Evolutionary conservation across 2,797 vertebrate genomes (phyloP).

Genomic region (Myotis planiceps): DNA sequence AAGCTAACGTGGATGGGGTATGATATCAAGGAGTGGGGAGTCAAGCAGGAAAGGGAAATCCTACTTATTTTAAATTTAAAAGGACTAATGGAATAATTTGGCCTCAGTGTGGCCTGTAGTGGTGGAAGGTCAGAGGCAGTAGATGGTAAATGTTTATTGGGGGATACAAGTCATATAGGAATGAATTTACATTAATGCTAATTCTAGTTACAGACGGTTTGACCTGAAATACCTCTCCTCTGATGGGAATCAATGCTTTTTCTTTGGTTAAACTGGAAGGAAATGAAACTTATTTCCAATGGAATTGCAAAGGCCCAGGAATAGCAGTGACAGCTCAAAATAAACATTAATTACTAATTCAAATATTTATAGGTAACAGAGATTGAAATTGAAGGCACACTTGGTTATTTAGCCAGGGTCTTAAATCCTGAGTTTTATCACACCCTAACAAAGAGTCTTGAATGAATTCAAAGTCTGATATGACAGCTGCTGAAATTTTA

Average conservation of each 20-base stretch:
- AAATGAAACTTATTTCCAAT: constrained; percentile 62
- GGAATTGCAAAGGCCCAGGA: constrained; percentile 52
- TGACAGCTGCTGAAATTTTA: constrained; percentile 64
- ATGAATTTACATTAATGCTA: background rate
- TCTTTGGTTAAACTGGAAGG: constrained; percentile 41
- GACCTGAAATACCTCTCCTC: background rate
- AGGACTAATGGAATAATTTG: background rate
- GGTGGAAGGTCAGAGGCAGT: background rate
- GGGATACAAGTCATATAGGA: background rate
- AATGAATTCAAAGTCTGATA: constrained; percentile 55
- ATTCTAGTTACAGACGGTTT: background rate
- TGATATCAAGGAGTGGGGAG: background rate
- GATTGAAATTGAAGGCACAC: constrained; percentile 65
- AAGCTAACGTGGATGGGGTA: background rate
- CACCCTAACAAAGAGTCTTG: constrained; percentile 58
- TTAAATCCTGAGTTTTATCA: constrained; percentile 68
- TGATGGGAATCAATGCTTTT: background rate
- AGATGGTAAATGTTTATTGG: constrained; percentile 8
- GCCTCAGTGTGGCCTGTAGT: background rate
- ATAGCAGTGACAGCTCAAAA: constrained; percentile 65
- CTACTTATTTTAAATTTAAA: constrained; percentile 9
- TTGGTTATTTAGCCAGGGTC: constrained; percentile 72
- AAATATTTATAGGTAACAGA: constrained; percentile 71
- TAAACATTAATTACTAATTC: constrained; percentile 73
- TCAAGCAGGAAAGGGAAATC: background rate